Evolutionary conservation across 2,888 invertebrate genomes (phyloP).

Genomic region (Molorchus minor): DNA sequence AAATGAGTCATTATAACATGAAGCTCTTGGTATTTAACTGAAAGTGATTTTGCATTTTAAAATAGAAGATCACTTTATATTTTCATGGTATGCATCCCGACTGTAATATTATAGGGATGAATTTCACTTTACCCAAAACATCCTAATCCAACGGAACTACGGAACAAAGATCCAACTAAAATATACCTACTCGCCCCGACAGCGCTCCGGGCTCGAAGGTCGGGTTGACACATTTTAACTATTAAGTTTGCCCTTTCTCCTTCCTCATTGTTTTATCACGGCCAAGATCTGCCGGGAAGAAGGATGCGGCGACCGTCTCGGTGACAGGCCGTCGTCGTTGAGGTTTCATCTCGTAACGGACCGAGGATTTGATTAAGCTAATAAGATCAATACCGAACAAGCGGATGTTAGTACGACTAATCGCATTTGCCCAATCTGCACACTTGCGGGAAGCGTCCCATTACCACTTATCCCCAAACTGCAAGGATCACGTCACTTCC

Average conservation of each 20-base stretch:
- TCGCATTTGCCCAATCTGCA: slow-evolving; percentile 47
- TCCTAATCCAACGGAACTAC: no score
- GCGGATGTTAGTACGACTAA: slow-evolving; percentile 48
- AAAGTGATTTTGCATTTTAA: no score
- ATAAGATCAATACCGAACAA: slow-evolving; percentile 51
- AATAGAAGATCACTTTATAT: no score
- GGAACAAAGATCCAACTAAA: neutral
- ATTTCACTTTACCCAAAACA: no score
- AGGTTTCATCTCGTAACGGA: slow-evolving; percentile 38
- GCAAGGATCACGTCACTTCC: slow-evolving; percentile 23
- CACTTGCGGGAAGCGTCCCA: slow-evolving; percentile 39
- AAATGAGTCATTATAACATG: no score
- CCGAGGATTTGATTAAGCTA: slow-evolving; percentile 52
- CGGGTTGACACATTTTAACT: slow-evolving; percentile 17
- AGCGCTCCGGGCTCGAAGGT: neutral
- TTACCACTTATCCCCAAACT: slow-evolving; percentile 36
- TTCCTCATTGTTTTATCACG: slow-evolving; percentile 7
- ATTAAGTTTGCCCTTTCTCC: slow-evolving; percentile 12
- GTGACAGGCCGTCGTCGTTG: slow-evolving; percentile 38
- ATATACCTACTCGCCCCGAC: neutral
- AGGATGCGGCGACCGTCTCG: slow-evolving; percentile 25
- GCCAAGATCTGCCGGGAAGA: slow-evolving; percentile 4
- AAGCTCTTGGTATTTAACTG: no score
- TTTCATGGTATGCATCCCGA: no score
- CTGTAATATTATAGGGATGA: no score